These are phyloP conservation scores for Hemibagrus guttatus DNA, from an alignment of 2,797 vertebrate species.

Conservation along the genomic window DNA sequence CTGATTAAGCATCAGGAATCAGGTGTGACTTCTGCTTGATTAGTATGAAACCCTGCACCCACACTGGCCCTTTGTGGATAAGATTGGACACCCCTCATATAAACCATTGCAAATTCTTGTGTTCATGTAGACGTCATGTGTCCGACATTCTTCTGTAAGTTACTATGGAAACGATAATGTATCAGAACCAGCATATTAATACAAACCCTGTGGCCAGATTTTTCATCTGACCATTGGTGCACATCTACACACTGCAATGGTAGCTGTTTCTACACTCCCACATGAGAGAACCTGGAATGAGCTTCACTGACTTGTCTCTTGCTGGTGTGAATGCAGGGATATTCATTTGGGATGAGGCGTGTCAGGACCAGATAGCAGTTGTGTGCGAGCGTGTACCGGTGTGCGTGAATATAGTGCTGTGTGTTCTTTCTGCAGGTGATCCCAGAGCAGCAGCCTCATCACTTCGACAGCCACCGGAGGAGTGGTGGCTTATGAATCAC, in stretches of 20 bases:
- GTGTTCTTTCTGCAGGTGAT: conserved; percentile 68
- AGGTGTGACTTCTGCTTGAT: too few species aligned
- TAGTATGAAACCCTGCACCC: too few species aligned
- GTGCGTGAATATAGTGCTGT: conserved; percentile 44
- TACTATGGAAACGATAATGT: not conserved
- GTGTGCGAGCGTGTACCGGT: conserved; percentile 6
- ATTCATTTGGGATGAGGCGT: not conserved
- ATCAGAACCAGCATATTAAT: not conserved
- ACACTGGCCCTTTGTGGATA: too few species aligned
- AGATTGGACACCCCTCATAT: too few species aligned
- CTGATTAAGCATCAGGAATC: too few species aligned
- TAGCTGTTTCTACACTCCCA: not conserved
- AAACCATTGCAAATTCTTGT: not conserved
- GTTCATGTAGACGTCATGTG: not conserved
- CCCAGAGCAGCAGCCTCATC: conserved; percentile 87
- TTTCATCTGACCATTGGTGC: not conserved
- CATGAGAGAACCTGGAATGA: not conserved
- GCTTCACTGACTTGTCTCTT: not conserved
- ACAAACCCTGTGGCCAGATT: not conserved
- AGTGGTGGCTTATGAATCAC: conserved; percentile 87
- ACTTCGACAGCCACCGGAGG: conserved; percentile 89
- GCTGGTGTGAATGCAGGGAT: not conserved
- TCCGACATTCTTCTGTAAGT: not conserved
- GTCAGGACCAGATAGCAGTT: conserved; percentile 3
- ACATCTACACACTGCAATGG: too few species aligned